These are phyloP conservation scores for Didymodactylos carnosus DNA, from an alignment of 2,888 invertebrate species.

Conservation along the genomic window DNA sequence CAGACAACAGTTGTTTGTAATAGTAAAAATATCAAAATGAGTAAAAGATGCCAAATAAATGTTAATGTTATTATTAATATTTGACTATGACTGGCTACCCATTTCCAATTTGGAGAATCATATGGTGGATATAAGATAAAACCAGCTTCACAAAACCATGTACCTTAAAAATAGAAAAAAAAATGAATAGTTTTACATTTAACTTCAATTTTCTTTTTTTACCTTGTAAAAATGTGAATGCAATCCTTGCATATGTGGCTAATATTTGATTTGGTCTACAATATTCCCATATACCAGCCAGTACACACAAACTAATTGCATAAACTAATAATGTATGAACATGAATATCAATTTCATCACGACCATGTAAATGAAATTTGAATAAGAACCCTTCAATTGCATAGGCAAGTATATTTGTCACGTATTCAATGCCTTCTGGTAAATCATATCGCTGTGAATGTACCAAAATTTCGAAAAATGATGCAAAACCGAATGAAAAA, in stretches of 20 bases:
- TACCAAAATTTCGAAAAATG: not conserved
- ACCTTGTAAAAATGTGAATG: not conserved
- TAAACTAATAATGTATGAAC: constrained; percentile 37
- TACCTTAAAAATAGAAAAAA: not conserved
- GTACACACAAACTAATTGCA: constrained; percentile 26
- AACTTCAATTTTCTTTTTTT: not conserved
- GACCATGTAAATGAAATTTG: not conserved
- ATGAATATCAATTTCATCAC: constrained; percentile 23
- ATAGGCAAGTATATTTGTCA: not conserved
- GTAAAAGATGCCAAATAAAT: not conserved
- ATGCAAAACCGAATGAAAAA: not conserved
- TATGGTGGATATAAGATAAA: constrained; percentile 38
- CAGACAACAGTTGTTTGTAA: not conserved
- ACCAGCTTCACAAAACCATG: constrained; percentile 24
- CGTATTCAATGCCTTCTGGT: not conserved
- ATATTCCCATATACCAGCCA: constrained; percentile 18
- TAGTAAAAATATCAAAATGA: not conserved
- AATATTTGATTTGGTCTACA: not conserved
- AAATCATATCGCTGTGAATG: not conserved
- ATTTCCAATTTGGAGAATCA: constrained; percentile 20
- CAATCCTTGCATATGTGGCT: not conserved
- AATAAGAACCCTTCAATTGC: not conserved
- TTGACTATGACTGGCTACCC: constrained; percentile 19
- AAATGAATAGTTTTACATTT: not conserved
- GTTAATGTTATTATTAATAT: not conserved